phyloP scores from a whole-genome alignment of 2,113 vertebrate species.

The Sebastes schlegelii region DNA sequence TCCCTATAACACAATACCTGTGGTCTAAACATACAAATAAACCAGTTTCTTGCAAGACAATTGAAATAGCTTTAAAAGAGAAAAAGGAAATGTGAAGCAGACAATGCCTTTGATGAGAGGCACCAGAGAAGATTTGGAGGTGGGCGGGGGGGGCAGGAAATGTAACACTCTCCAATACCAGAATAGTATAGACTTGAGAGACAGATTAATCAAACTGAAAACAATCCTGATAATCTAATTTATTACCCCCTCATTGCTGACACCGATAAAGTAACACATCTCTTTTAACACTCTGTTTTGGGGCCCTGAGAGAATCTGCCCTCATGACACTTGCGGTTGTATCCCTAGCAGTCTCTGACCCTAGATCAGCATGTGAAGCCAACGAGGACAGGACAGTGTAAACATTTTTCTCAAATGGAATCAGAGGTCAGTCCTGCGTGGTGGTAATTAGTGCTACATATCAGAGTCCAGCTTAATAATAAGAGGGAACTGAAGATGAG shows the following conservation, averaged over 20 bases:
- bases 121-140: not conserved
- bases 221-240: not conserved
- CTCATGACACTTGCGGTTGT: not conserved
- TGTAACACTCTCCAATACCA: not conserved
- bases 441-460: not conserved
- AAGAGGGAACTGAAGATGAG: not conserved
- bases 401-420: slow-evolving; percentile 21
- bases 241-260: not conserved
- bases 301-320: slow-evolving; percentile 39
- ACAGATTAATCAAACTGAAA: not conserved
- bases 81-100: not conserved
- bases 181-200: not conserved
- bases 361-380: not conserved
- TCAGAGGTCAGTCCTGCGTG: not conserved
- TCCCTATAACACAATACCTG: not conserved
- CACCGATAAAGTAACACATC: slow-evolving; percentile 1
- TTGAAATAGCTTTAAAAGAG: not conserved
- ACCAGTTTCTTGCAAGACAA: slow-evolving; percentile 13
- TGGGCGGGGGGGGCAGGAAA: not conserved
- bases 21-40: slow-evolving; percentile 12
- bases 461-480: not conserved
- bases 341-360: not conserved
- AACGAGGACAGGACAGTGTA: not conserved
- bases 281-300: slow-evolving; percentile 22
- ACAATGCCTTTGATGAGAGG: too few species aligned